Conservation (phyloP, 2,113 vertebrate genomes). For the Thunnus maccoyii region DNA sequence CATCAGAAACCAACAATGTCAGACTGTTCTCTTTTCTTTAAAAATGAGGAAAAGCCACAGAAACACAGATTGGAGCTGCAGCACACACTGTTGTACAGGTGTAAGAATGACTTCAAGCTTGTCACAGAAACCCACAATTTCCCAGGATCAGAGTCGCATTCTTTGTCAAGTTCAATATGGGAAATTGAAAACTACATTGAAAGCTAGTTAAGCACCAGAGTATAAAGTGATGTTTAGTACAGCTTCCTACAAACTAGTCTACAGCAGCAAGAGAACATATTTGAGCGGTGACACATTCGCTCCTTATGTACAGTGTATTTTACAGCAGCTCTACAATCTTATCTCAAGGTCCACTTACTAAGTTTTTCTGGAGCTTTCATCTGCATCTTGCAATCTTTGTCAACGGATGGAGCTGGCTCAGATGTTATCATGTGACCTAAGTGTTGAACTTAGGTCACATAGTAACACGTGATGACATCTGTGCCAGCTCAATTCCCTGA, state of each 20-base stretch:
- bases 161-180: conserved; percentile 12
- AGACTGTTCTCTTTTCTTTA: conserved; percentile 27
- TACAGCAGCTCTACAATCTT: neutral
- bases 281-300: neutral
- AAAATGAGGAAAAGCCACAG: conserved; percentile 12
- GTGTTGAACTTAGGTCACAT: neutral
- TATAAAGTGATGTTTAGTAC: neutral
- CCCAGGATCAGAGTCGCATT: conserved; percentile 2
- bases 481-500: neutral
- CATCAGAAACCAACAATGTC: conserved; percentile 16
- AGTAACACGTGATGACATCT: neutral
- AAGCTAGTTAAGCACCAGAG: neutral
- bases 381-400: neutral
- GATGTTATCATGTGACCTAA: neutral
- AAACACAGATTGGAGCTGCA: conserved; percentile 8
- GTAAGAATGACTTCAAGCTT: conserved; percentile 26
- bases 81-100: neutral
- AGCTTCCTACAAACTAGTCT: no score
- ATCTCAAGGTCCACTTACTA: neutral
- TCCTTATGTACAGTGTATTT: neutral
- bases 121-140: neutral
- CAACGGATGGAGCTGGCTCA: neutral
- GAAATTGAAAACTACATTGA: neutral
- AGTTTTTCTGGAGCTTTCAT: neutral
- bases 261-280: neutral